Conservation (phyloP, 2,888 invertebrate species). For the Volucella zonaria region DNA sequence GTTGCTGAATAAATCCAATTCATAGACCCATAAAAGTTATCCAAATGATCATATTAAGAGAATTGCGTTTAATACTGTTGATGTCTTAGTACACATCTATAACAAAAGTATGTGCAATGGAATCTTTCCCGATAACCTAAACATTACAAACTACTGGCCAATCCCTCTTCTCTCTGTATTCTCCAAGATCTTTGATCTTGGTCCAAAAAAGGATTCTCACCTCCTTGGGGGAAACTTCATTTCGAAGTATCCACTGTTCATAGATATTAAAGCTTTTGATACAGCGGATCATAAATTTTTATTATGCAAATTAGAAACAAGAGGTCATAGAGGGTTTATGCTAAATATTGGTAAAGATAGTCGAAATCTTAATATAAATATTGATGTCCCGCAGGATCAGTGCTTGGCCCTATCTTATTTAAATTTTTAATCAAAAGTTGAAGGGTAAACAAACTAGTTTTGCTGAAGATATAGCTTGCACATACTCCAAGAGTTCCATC, state of each 20-base stretch:
- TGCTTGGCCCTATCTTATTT: conserved; percentile 12
- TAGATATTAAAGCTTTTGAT: not conserved
- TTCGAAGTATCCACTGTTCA: not conserved
- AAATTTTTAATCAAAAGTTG: not conserved
- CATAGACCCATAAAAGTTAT: too few relatives aligned
- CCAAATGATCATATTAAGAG: too few relatives aligned
- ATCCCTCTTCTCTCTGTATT: too few relatives aligned
- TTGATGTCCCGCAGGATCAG: conserved; percentile 5
- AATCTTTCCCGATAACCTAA: too few relatives aligned
- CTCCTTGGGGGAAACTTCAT: too few relatives aligned
- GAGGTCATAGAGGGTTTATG: not conserved
- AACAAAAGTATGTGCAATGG: too few relatives aligned
- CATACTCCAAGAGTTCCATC: not conserved
- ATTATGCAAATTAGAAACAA: not conserved
- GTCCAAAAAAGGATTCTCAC: too few relatives aligned
- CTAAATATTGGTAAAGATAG: not conserved
- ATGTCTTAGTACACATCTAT: too few relatives aligned
- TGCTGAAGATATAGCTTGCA: not conserved
- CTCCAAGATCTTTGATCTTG: too few relatives aligned
- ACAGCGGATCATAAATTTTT: not conserved
- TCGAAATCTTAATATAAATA: not conserved
- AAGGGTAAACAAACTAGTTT: not conserved
- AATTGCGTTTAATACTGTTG: too few relatives aligned
- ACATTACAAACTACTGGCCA: too few relatives aligned
- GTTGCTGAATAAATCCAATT: too few relatives aligned